Percentiles rank a stretch among this genome's conserved stretches.
These are phyloP conservation scores for Phalera bucephala DNA, from an alignment of 2,888 invertebrate species.

Conservation along the genomic window DNA sequence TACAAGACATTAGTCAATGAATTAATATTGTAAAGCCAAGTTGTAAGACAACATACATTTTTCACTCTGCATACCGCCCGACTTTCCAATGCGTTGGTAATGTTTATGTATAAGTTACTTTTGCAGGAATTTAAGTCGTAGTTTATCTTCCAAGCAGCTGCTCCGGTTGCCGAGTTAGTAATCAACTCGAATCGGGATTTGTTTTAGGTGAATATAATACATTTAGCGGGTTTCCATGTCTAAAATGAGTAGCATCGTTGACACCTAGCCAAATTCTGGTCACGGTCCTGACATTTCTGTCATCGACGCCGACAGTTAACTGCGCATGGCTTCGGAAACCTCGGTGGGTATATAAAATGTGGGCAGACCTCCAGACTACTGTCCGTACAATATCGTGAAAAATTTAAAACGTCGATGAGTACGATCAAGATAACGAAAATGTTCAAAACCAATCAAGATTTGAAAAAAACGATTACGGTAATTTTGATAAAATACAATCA, in stretches of 20 bases:
- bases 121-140: constrained; percentile 31
- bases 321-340: constrained; percentile 25
- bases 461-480: no score
- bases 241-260: constrained; percentile 15
- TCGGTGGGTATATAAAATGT: constrained; percentile 24
- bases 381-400: no score
- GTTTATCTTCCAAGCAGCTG: constrained; percentile 32
- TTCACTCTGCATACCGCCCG: constrained; percentile 15
- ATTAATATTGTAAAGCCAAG: constrained; percentile 15
- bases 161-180: constrained; percentile 9
- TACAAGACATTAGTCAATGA: no score
- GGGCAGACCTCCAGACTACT: constrained; percentile 26
- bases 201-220: constrained; percentile 7
- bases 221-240: constrained; percentile 21
- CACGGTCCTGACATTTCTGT: constrained; percentile 30
- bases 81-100: constrained; percentile 22
- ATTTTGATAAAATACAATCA: no score
- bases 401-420: no score
- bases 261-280: constrained; percentile 34
- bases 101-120: constrained; percentile 28
- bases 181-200: constrained; percentile 14
- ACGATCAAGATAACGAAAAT: no score
- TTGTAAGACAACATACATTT: constrained; percentile 31
- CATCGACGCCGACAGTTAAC: constrained; percentile 27
- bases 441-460: no score